Conservation (phyloP, 2,888 invertebrate genomes). For the Ophion costatus region DNA sequence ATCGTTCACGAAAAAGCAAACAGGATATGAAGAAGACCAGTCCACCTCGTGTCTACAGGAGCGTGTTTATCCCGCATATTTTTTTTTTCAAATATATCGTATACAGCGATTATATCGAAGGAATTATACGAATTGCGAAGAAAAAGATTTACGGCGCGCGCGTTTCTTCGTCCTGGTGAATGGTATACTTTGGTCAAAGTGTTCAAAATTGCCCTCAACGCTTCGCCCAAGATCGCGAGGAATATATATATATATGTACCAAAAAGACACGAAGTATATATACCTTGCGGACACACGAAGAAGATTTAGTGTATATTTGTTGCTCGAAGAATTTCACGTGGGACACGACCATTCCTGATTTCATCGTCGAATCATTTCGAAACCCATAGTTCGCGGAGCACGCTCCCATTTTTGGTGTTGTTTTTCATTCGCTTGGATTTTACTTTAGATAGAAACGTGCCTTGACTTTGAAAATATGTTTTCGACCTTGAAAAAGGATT, state of each 20-base stretch:
- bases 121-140: slow-evolving; percentile 38
- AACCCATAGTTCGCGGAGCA: not conserved
- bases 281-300: slow-evolving; percentile 55
- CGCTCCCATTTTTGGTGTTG: no score
- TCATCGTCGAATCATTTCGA: not conserved
- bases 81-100: slow-evolving; percentile 31
- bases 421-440: no score
- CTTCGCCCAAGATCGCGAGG: slow-evolving; percentile 15
- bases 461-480: no score
- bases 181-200: slow-evolving; percentile 13
- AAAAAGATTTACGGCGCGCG: slow-evolving; percentile 30
- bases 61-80: not conserved
- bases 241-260: slow-evolving; percentile 47
- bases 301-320: slow-evolving; percentile 54
- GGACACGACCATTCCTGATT: slow-evolving; percentile 1
- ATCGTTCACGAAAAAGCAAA: slow-evolving; percentile 39
- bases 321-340: slow-evolving; percentile 42
- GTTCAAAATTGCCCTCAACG: slow-evolving; percentile 10
- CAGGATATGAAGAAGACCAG: slow-evolving; percentile 24
- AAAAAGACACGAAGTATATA: slow-evolving; percentile 56
- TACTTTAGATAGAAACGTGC: no score
- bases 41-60: slow-evolving; percentile 33
- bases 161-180: slow-evolving; percentile 3
- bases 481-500: not conserved
- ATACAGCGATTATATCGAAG: slow-evolving; percentile 51